These are phyloP conservation scores for Blennius ocellaris DNA, from an alignment of 2,113 vertebrate species.

Conservation along the genomic window DNA sequence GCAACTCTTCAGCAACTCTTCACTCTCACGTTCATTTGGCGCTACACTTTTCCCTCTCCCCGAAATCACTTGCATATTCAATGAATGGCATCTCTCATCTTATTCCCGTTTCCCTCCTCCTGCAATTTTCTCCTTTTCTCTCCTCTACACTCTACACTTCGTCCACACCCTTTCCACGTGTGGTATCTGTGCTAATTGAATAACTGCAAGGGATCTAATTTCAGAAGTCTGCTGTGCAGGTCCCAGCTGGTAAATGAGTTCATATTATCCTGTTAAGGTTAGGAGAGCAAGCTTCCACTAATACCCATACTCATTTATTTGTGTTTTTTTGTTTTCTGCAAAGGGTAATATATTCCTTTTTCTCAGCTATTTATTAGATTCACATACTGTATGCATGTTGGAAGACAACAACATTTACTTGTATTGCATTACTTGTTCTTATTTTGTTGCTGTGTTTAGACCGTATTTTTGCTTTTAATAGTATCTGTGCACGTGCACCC, in stretches of 20 bases:
- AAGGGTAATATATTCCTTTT: conserved; percentile 11
- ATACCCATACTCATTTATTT: not conserved
- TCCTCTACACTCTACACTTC: not conserved
- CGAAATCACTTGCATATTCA: not conserved
- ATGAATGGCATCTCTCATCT: not conserved
- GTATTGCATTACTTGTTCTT: not conserved
- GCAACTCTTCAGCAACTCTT: not conserved
- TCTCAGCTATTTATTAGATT: conserved; percentile 12
- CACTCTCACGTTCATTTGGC: not conserved
- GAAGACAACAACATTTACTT: conserved; percentile 25
- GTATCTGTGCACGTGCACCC: not conserved
- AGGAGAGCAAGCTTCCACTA: conserved; percentile 4
- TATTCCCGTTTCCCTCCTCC: not conserved
- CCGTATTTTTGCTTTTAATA: not conserved
- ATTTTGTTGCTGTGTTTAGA: conserved; percentile 5
- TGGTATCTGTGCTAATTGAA: conserved; percentile 27
- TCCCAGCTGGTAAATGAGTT: conserved; percentile 35
- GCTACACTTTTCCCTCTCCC: not conserved
- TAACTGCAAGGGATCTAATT: conserved; percentile 51
- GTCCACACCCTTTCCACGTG: conserved; percentile 11
- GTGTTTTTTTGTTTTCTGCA: not conserved
- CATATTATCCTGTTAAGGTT: conserved; percentile 22
- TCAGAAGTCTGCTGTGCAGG: conserved; percentile 34
- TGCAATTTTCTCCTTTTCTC: not conserved
- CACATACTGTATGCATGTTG: not conserved